Conservation (phyloP, 2,113 vertebrate genomes). For the Passerina amoena region DNA sequence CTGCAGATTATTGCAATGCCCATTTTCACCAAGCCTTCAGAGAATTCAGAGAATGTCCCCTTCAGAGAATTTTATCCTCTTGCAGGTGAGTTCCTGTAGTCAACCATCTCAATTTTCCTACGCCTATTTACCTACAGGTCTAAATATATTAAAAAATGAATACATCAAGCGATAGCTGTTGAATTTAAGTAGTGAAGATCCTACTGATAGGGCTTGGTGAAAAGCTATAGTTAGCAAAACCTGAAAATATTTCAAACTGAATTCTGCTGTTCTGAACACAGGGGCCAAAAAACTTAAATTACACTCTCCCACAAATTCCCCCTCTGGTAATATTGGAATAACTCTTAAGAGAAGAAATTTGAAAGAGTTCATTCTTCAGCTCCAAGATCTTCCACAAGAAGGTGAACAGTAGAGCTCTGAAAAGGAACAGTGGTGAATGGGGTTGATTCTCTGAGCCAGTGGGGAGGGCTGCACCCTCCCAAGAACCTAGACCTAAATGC, state of each 20-base stretch:
- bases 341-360: slow-evolving; percentile 72
- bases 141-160: background rate
- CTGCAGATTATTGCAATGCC: background rate
- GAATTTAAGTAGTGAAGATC: slow-evolving; percentile 1
- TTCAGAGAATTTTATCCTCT: background rate
- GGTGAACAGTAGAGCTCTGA: slow-evolving; percentile 62
- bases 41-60: background rate
- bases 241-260: background rate
- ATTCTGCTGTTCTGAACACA: slow-evolving; percentile 28
- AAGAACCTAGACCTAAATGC: background rate
- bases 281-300: slow-evolving; percentile 18
- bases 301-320: rapidly evolving
- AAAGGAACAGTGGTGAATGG: slow-evolving; percentile 70
- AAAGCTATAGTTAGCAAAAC: background rate
- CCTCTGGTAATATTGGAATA: slow-evolving; percentile 46
- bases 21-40: background rate
- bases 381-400: slow-evolving; percentile 48
- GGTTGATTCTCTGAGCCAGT: slow-evolving; percentile 48
- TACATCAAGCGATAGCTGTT: background rate
- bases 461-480: background rate
- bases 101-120: background rate
- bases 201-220: background rate
- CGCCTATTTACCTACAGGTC: background rate
- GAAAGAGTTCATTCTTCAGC: slow-evolving; percentile 74
- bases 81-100: background rate